Conservation (phyloP, 92 coral and sea anemone genomes). For the Porites divaricata region DNA sequence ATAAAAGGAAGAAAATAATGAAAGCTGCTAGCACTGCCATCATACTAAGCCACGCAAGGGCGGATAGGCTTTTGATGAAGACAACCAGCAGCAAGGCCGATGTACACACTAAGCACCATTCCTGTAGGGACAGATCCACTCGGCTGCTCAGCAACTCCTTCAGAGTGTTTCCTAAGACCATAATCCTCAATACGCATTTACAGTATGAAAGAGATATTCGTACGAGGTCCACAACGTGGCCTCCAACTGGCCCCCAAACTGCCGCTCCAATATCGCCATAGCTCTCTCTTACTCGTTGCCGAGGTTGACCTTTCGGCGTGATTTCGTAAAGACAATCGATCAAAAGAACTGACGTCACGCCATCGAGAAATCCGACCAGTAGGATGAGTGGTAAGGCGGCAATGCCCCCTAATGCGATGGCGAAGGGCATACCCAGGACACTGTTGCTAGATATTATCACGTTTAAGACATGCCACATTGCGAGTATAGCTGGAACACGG, state of each 20-base stretch:
- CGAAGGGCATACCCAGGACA: slow-evolving; percentile 80
- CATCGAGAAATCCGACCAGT: slow-evolving; percentile 70
- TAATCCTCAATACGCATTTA: slow-evolving; percentile 60
- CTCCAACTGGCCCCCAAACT: slow-evolving; percentile 87
- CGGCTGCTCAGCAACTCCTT: slow-evolving; percentile 47
- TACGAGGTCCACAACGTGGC: slow-evolving; percentile 71
- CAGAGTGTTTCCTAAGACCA: slow-evolving; percentile 71
- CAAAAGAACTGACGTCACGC: slow-evolving; percentile 58
- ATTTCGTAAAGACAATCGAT: slow-evolving; percentile 83
- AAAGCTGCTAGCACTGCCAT: slow-evolving; percentile 71
- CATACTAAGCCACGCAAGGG: slow-evolving; percentile 90
- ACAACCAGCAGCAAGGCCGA: slow-evolving; percentile 63
- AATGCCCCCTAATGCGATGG: slow-evolving; percentile 72
- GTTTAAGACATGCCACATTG: slow-evolving; percentile 82
- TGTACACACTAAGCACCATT: slow-evolving; percentile 74
- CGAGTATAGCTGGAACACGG: slow-evolving; percentile 70
- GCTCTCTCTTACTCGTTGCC: slow-evolving; percentile 78
- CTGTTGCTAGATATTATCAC: slow-evolving; percentile 78
- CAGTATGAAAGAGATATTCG: slow-evolving; percentile 70
- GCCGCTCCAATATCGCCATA: slow-evolving; percentile 86
- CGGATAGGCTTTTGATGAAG: slow-evolving; percentile 56
- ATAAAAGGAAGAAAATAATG: slow-evolving; percentile 51
- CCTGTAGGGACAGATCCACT: slow-evolving; percentile 39
- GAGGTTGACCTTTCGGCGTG: slow-evolving; percentile 76
- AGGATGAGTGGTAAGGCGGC: slow-evolving; percentile 61